Evolutionary conservation across 2,797 vertebrate species (phyloP).

Genomic region (Pseudotriccus pelzelni): DNA sequence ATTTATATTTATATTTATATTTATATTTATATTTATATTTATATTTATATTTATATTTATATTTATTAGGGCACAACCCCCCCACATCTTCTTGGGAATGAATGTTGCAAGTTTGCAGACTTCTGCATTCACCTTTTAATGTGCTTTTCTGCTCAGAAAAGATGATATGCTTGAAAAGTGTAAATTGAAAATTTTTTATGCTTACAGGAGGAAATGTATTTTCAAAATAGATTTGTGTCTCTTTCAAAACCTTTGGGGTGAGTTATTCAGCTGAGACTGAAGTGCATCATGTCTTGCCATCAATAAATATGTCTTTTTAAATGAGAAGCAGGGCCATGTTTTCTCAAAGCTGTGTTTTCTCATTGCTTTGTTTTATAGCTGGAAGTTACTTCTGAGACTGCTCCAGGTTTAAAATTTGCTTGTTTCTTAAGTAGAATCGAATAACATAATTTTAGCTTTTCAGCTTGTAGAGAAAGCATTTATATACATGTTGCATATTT

Average conservation of each 20-base stretch:
- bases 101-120: not conserved
- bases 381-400: not conserved
- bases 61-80: not conserved
- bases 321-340: not conserved
- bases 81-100: not conserved
- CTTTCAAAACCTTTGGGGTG: not conserved
- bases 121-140: not conserved
- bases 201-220: slow-evolving; percentile 4
- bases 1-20: too few species aligned
- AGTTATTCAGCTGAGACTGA: not conserved
- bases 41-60: too few species aligned
- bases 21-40: too few species aligned
- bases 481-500: not conserved
- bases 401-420: not conserved
- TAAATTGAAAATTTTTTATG: not conserved
- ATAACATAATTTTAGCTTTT: not conserved
- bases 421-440: not conserved
- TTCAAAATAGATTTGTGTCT: not conserved
- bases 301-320: slow-evolving; percentile 33
- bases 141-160: not conserved
- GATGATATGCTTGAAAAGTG: not conserved
- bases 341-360: not conserved
- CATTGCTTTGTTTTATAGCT: slow-evolving; percentile 4
- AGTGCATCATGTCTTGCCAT: not conserved
- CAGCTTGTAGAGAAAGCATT: not conserved